These are phyloP conservation scores for Trematomus loennbergii DNA, from an alignment of 2,113 vertebrate genomes.

Conservation along the genomic window DNA sequence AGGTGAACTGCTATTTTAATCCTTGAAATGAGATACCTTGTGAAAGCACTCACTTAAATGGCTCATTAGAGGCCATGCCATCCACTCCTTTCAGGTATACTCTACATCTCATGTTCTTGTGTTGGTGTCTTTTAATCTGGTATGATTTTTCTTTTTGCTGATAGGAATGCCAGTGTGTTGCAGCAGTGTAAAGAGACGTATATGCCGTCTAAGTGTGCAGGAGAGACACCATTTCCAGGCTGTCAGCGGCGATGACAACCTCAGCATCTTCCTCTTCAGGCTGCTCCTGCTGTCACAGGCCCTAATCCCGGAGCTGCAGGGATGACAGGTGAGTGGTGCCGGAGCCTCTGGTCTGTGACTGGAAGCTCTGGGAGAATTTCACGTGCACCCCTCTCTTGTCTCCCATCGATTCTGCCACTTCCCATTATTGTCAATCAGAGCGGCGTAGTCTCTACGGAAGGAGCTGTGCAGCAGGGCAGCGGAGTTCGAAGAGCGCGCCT, in stretches of 20 bases:
- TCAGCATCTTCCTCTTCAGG: constrained; percentile 61
- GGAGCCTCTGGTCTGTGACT: constrained; percentile 77
- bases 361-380: constrained; percentile 77
- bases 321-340: constrained; percentile 81
- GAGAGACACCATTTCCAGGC: constrained; percentile 53
- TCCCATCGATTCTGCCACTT: constrained; percentile 85
- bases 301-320: constrained; percentile 67
- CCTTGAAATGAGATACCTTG: constrained; percentile 65
- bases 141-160: constrained; percentile 19
- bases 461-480: constrained; percentile 64
- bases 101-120: constrained; percentile 25
- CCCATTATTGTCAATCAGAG: constrained; percentile 85
- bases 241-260: constrained; percentile 64
- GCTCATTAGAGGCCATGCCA: constrained; percentile 36
- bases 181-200: constrained; percentile 15
- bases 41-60: constrained; percentile 59
- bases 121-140: constrained; percentile 18
- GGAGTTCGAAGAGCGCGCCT: constrained; percentile 58
- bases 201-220: constrained; percentile 24
- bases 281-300: constrained; percentile 66
- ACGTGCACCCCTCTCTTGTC: constrained; percentile 75
- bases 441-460: constrained; percentile 64
- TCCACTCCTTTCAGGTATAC: constrained; percentile 31
- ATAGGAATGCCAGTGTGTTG: not conserved
- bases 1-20: constrained; percentile 68